Percentiles rank a stretch among this genome's conserved stretches.
Evolutionary conservation across 2,113 vertebrate species (phyloP).

Genomic region (Syrmaticus mikado): DNA sequence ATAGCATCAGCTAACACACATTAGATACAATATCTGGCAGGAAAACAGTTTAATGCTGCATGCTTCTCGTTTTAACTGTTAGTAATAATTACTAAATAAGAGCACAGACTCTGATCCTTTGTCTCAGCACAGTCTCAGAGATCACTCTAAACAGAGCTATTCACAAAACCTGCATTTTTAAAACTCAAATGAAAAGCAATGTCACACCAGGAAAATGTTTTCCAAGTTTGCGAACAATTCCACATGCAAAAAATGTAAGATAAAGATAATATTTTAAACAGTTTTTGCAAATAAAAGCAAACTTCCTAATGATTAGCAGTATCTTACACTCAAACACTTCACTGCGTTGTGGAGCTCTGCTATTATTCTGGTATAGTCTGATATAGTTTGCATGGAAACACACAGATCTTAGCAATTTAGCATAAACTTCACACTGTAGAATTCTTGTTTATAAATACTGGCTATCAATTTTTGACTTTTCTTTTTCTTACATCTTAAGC

Average conservation of each 20-base stretch:
- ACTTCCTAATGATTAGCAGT: neutral
- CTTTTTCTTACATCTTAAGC: neutral
- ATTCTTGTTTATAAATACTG: neutral
- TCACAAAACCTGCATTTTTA: neutral
- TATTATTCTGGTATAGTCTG: neutral
- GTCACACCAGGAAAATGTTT: neutral
- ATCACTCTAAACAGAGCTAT: neutral
- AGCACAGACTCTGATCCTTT: neutral
- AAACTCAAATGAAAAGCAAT: neutral
- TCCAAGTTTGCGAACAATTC: neutral
- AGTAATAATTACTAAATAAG: neutral
- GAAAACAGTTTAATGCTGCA: neutral
- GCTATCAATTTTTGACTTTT: neutral
- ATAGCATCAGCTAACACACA: neutral
- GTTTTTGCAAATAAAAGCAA: neutral
- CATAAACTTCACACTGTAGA: neutral
- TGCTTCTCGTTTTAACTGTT: neutral
- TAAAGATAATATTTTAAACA: neutral
- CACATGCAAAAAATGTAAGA: neutral
- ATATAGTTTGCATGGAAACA: neutral
- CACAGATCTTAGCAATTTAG: neutral
- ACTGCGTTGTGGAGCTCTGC: neutral
- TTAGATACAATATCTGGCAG: neutral
- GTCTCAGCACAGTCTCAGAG: neutral
- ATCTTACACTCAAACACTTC: neutral